Percentiles rank a stretch among this genome's conserved stretches.
Evolutionary conservation across 1,140 invertebrate species (phyloP).

Genomic region (Neotoxoptera formosana): DNA sequence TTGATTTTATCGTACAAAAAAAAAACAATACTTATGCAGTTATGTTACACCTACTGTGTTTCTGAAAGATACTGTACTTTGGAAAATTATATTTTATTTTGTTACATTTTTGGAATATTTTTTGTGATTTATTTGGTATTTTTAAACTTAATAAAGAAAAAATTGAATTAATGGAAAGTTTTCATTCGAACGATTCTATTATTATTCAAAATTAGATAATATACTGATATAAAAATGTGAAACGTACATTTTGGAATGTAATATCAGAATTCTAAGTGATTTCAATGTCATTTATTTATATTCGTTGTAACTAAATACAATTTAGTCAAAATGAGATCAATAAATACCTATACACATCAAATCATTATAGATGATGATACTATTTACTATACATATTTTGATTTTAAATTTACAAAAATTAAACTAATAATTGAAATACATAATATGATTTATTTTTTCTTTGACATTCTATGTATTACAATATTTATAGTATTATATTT

Average conservation of each 20-base stretch:
- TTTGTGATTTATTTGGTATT: not conserved
- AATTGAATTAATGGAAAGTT: not conserved
- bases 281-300: not conserved
- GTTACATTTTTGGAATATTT: too few species aligned
- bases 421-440: not conserved
- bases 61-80: not conserved
- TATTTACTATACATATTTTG: not conserved
- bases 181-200: not conserved
- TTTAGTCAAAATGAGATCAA: not conserved
- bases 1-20: not conserved
- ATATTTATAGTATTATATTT: not conserved
- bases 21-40: not conserved
- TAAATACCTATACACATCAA: not conserved
- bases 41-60: not conserved
- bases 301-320: not conserved
- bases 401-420: not conserved
- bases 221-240: not conserved
- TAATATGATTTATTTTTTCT: too few species aligned
- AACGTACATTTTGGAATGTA: not conserved
- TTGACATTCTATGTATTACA: not conserved
- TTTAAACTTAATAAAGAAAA: not conserved
- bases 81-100: not conserved
- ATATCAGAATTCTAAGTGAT: not conserved
- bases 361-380: not conserved
- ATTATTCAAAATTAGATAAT: not conserved